Evolutionary conservation across 2,113 vertebrate genomes (phyloP).

Genomic region (Haemorhous mexicanus): DNA sequence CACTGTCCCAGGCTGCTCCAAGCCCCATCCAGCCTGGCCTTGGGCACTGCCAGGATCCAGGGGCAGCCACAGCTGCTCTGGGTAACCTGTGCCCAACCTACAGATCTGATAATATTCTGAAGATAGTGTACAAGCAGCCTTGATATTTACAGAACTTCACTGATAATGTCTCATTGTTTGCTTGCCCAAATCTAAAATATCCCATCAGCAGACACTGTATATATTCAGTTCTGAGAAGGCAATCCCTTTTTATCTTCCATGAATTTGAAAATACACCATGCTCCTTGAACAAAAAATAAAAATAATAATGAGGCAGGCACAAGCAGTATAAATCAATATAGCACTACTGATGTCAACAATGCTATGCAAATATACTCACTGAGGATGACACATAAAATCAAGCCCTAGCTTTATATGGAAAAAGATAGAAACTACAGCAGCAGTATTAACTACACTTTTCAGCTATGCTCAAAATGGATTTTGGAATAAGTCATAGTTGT

Average conservation of each 20-base stretch:
- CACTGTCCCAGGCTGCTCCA: not conserved
- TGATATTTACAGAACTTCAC: not conserved
- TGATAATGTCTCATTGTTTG: not conserved
- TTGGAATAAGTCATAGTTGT: slow-evolving; percentile 34
- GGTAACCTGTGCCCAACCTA: not conserved
- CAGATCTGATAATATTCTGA: not conserved
- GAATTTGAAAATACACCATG: not conserved
- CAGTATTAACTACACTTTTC: slow-evolving; percentile 44
- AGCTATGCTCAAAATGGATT: slow-evolving; percentile 31
- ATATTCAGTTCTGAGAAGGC: not conserved
- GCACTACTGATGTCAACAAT: slow-evolving; percentile 15
- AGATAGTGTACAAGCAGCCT: not conserved
- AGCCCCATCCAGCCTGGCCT: accelerated
- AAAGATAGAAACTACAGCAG: slow-evolving; percentile 39
- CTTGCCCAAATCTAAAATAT: not conserved
- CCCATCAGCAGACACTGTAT: not conserved
- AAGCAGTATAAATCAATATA: slow-evolving; percentile 43
- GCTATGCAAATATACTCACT: slow-evolving; percentile 43
- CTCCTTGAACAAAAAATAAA: slow-evolving; percentile 12
- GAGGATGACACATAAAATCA: slow-evolving; percentile 46
- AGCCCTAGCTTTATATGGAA: slow-evolving; percentile 33
- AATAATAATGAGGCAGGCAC: slow-evolving; percentile 18
- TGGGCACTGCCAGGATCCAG: not conserved
- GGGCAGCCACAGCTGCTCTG: not conserved
- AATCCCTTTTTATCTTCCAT: not conserved